Percentiles rank a stretch among this genome's conserved stretches.
These are phyloP conservation scores for Reticulitermes lucifugus DNA, from an alignment of 2,888 invertebrate genomes.

Conservation along the genomic window DNA sequence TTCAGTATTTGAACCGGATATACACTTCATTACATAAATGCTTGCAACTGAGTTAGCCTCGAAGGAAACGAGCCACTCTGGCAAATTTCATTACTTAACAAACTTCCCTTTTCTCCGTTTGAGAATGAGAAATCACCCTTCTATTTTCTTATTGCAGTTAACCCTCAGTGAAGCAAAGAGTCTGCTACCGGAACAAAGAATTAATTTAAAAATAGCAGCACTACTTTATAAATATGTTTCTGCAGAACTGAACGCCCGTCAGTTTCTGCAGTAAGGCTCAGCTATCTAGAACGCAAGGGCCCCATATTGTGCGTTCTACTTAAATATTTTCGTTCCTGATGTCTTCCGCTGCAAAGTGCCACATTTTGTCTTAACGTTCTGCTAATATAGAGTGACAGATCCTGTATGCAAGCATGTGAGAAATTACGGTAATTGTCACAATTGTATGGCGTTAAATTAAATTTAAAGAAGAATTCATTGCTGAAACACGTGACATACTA, in stretches of 20 bases:
- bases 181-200: too few relatives aligned
- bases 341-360: too few relatives aligned
- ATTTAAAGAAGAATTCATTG: background rate
- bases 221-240: too few relatives aligned
- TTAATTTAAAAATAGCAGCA: too few relatives aligned
- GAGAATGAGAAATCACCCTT: background rate
- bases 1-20: background rate
- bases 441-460: background rate
- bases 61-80: constrained; percentile 11
- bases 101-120: background rate
- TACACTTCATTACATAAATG: constrained; percentile 5
- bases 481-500: background rate
- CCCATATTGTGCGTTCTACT: too few relatives aligned
- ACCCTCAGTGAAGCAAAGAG: background rate
- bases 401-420: too few relatives aligned
- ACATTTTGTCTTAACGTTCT: too few relatives aligned
- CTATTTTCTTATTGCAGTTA: background rate
- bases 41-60: background rate
- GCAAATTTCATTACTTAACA: constrained; percentile 27
- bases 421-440: background rate
- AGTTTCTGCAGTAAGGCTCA: too few relatives aligned
- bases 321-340: too few relatives aligned
- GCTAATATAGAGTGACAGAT: too few relatives aligned
- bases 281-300: too few relatives aligned
- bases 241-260: too few relatives aligned